Evolutionary conservation across 2,113 vertebrate species (phyloP).

Genomic region (Tetraodon nigroviridis): DNA sequence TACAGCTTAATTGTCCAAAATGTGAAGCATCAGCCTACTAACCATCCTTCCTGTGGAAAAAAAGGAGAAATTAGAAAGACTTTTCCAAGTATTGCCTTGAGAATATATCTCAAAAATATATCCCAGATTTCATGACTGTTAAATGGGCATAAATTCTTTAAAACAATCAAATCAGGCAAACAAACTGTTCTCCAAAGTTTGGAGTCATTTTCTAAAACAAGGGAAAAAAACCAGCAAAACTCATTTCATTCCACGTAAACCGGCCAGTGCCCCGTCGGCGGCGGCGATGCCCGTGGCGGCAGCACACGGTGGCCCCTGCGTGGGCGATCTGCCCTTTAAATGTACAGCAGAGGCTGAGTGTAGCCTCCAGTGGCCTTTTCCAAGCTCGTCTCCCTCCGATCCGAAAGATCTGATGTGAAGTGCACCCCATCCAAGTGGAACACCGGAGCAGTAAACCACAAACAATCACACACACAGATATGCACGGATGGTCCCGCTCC

Average conservation of each 20-base stretch:
- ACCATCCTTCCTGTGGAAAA: too few species aligned
- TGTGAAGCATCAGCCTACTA: too few species aligned
- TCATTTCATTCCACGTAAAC: slow-evolving; percentile 28
- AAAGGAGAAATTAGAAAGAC: too few species aligned
- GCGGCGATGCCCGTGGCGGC: slow-evolving; percentile 42
- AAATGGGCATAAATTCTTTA: too few species aligned
- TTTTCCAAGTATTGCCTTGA: too few species aligned
- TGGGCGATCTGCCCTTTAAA: slow-evolving; percentile 69
- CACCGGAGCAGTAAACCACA: slow-evolving; percentile 48
- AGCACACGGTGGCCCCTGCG: slow-evolving; percentile 55
- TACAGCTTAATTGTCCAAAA: too few species aligned
- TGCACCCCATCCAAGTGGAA: slow-evolving; percentile 43
- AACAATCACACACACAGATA: slow-evolving; percentile 4
- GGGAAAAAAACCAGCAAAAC: slow-evolving; percentile 2
- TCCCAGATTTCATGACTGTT: too few species aligned
- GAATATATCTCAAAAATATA: too few species aligned
- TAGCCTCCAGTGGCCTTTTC: slow-evolving; percentile 62
- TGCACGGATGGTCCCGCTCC: slow-evolving; percentile 1
- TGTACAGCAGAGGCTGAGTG: slow-evolving; percentile 52
- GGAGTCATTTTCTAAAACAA: too few species aligned
- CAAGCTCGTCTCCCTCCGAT: slow-evolving; percentile 44
- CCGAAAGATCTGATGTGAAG: slow-evolving; percentile 54
- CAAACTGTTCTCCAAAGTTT: too few species aligned
- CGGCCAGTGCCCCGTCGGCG: neutral
- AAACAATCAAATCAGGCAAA: too few species aligned